A percentile compares a stretch with the other conserved stretches of the same genome.
These are phyloP conservation scores for Embiotoca jacksoni DNA, from an alignment of 2,113 vertebrate species.

Conservation along the genomic window DNA sequence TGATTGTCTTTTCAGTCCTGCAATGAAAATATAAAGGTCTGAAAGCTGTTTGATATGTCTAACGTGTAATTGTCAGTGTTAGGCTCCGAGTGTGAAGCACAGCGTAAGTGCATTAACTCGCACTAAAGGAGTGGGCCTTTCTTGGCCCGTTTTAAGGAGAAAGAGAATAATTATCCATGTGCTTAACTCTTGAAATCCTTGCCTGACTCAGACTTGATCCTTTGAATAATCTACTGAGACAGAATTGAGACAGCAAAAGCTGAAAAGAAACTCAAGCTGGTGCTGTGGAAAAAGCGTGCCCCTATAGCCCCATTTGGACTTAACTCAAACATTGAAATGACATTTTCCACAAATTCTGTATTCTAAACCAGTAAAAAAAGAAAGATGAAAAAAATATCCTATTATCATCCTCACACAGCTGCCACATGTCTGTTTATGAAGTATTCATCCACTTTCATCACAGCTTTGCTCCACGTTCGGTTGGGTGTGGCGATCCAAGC, in stretches of 20 bases:
- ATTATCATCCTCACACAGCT: constrained; percentile 6
- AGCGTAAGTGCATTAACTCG: constrained; percentile 10
- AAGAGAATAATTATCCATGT: constrained; percentile 54
- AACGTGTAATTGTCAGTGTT: constrained; percentile 6
- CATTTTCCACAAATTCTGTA: constrained; percentile 19
- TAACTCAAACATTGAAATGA: not conserved
- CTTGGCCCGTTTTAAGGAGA: constrained; percentile 32
- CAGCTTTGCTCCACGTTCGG: constrained; percentile 1
- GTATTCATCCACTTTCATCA: constrained; percentile 14
- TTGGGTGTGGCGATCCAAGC: not conserved
- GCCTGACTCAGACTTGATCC: constrained; percentile 48
- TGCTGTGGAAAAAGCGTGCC: not conserved
- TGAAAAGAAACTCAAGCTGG: constrained; percentile 15
- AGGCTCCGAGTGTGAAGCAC: not conserved
- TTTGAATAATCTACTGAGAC: constrained; percentile 50
- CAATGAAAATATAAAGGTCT: not conserved
- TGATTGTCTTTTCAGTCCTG: not conserved
- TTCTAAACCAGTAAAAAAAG: not conserved
- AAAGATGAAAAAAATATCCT: not conserved
- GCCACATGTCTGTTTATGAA: constrained; percentile 22
- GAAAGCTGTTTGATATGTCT: constrained; percentile 24
- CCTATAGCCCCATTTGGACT: not conserved
- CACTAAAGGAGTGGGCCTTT: constrained; percentile 11
- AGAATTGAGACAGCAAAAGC: constrained; percentile 37
- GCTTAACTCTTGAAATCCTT: constrained; percentile 55